Base-by-base conservation (phyloP, 2,797 vertebrate species). In the Aplochiton taeniatus region DNA sequence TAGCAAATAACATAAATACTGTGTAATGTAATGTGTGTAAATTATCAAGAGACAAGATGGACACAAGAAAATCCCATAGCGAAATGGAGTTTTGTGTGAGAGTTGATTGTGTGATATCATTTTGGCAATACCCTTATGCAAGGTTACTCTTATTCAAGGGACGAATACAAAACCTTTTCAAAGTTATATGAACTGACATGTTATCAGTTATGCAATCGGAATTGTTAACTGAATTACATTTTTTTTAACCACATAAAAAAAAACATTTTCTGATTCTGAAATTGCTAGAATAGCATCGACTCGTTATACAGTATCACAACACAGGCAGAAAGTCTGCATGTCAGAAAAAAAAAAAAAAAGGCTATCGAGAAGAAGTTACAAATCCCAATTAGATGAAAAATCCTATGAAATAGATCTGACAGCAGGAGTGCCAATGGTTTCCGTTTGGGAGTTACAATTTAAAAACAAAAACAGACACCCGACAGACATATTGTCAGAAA, bases 401-500 rank as follows among this genome's bases (percentile, higher is more conserved):
- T 17, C n/a, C 4, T 11, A 61, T 12, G n/a, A 20, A 46, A 47
- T 0, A 51, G 11, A 50, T 1, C 44, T 46, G 9, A 14, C 11
- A 47, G 11, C 58, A 16, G 19, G 16, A 19, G 16, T 47, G 58
- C 19, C 46, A 18, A 11, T 59, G 31, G 19, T 20, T 43, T 12
- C 31, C 9, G 16, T 19, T 42, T 61, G n/a, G 9, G 20, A 18
- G n/a, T 61, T 47, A 50, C 8, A n/a, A 51, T 58, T 43, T 4
- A 58, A 43, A 5, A 20, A 51, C 5, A 61, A 53, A 62, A 88
- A 85, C 79, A 82, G 83, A 84, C 81, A 85, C 85, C 85, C 85
- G 79, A 76, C 81, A 84, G 81, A 88, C 85, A 63, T 73, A 63
- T 80, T 71, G 70, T 82, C 82, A 77, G 82, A 86, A 66, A 76